Evolutionary conservation across 1,140 invertebrate genomes (phyloP).

Genomic region (Diachasmimorpha longicaudata): DNA sequence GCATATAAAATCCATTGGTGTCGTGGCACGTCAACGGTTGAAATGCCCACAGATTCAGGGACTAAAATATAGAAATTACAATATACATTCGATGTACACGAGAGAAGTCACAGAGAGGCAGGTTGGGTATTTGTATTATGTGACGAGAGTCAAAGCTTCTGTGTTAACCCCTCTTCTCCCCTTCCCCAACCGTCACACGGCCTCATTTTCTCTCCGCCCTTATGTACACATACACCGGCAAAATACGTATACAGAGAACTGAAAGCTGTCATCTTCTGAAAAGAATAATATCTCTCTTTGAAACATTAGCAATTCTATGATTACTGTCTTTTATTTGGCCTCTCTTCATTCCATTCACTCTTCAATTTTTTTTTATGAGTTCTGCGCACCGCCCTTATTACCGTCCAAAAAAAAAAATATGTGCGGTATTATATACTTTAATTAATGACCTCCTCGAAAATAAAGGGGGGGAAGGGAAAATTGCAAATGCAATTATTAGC

Average conservation of each 20-base stretch:
- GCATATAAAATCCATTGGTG: not conserved
- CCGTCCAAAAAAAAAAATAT: not conserved
- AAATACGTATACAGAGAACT: constrained; percentile 1
- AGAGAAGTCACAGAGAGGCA: not conserved
- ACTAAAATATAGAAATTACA: not conserved
- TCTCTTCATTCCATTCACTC: constrained; percentile 36
- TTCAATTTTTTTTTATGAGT: constrained; percentile 17
- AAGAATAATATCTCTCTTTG: constrained; percentile 52
- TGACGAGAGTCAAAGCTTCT: not conserved
- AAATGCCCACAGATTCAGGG: not conserved
- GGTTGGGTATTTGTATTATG: not conserved
- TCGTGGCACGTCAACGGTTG: not conserved
- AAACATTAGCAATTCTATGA: constrained; percentile 57
- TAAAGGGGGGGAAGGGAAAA: constrained; percentile 49
- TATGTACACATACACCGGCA: not conserved
- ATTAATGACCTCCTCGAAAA: constrained; percentile 59
- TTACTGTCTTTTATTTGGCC: constrained; percentile 38
- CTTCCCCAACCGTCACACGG: not conserved
- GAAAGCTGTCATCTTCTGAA: constrained; percentile 35
- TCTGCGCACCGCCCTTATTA: not conserved
- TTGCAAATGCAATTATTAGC: constrained; percentile 51
- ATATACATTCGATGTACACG: constrained; percentile 2
- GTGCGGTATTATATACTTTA: constrained; percentile 39
- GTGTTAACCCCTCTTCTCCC: not conserved
- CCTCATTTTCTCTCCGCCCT: constrained; percentile 7